Base-by-base conservation (phyloP, 2,113 vertebrate genomes). In the Perca fluviatilis region DNA sequence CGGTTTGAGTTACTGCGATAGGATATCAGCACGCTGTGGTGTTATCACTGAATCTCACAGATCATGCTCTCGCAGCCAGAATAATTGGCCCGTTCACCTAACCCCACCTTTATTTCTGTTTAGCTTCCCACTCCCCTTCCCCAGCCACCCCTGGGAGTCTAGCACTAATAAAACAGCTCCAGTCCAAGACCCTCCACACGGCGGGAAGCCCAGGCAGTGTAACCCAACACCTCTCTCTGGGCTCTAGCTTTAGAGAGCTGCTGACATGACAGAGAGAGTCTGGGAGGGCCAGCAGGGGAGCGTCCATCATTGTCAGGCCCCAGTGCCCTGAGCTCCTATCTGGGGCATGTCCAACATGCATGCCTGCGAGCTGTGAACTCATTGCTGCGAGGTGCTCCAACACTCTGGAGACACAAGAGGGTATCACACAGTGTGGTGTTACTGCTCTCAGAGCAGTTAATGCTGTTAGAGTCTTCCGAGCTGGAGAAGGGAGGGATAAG, bases 221-320 rank as follows among this genome's bases (percentile, higher is more conserved):
- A 94, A 94, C 78, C 64, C 69, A 66, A 91, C 86, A 84, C 91
- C 78, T 43, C 77, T 69, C 70, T 69, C 70, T 79, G 53, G 51
- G 74, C 92, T 86, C 61, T 12, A 72, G 83, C 80, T 91, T 88
- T 84, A 87, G 83, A 89, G 86, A 71, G 92, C 91, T 75, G 89
- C 91, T 93, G 94, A 94, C 93, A 93, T 87, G 91, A 92, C 57
- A 40, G 91, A 93, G 66, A 85, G 66, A 85, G 87, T 77, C 86
- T 82, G 62, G 63, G 80, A 82, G 75, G 84, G 73, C 89, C 89
- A 91, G 90, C 87, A 86, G 88, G 90, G 86, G 75, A 79, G 70
- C 25, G 51, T 93, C 82, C 82, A 80, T 93, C 90, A 92, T 79
- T 88, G 81, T 88, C 87, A 79, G 60, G 75, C 79, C 68, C 61